These are phyloP conservation scores for Urocolius indicus DNA, from an alignment of 2,113 vertebrate genomes.

Conservation along the genomic window DNA sequence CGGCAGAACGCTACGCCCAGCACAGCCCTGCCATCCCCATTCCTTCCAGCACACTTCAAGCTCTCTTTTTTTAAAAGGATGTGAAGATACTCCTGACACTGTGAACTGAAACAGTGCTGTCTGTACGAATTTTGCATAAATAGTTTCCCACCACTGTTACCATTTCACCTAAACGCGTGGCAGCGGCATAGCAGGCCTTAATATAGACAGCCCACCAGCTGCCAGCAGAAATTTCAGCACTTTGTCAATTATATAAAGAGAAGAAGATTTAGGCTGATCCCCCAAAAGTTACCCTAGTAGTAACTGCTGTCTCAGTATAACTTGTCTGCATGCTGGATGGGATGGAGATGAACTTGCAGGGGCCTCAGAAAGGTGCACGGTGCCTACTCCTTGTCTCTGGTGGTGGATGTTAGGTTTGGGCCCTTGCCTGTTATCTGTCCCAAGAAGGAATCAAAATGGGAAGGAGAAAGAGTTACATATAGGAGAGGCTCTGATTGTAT, in stretches of 20 bases:
- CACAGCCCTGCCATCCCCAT: conserved; percentile 28
- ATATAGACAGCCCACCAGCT: conserved; percentile 64
- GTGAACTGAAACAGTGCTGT: conserved; percentile 25
- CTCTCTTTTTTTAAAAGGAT: conserved; percentile 15
- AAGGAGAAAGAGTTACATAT: neutral
- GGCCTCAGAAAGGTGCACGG: fast-evolving
- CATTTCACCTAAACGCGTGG: neutral
- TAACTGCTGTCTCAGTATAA: neutral
- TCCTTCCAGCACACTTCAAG: conserved; percentile 65
- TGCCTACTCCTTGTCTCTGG: neutral
- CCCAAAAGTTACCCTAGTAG: neutral
- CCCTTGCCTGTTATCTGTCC: neutral
- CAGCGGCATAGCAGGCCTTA: conserved; percentile 21
- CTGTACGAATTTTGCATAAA: conserved; percentile 28
- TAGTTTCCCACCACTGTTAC: conserved; percentile 41
- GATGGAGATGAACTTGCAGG: neutral
- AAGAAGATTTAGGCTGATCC: conserved; percentile 15
- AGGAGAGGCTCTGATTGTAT: neutral
- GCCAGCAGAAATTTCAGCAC: conserved; percentile 63
- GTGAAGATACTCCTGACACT: conserved; percentile 51
- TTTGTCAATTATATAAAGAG: conserved; percentile 61
- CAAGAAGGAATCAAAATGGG: neutral
- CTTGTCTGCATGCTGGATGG: neutral
- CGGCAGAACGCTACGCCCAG: neutral
- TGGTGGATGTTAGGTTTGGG: neutral